Percentiles rank a stretch among this genome's conserved stretches.
These are phyloP conservation scores for Tricholaema leucomelas DNA, from an alignment of 2,113 vertebrate genomes.

Conservation along the genomic window DNA sequence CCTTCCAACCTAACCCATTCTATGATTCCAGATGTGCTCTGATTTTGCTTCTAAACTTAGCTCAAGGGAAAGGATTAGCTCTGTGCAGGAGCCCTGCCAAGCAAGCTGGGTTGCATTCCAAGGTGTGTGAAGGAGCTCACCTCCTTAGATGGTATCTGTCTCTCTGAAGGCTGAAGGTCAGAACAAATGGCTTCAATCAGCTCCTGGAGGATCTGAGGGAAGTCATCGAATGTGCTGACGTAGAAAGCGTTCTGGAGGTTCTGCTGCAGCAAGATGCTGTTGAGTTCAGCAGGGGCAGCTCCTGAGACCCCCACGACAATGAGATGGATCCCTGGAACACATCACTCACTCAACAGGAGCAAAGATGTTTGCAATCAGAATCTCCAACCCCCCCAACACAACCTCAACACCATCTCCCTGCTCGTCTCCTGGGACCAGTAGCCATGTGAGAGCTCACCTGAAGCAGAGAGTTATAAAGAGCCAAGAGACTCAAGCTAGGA, in stretches of 20 bases:
- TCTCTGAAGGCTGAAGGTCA: constrained; percentile 8
- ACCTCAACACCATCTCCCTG: neutral
- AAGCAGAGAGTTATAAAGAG: neutral
- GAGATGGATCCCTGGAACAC: constrained; percentile 81
- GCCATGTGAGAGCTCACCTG: fast-evolving
- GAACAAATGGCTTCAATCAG: constrained; percentile 82
- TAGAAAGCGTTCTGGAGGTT: constrained; percentile 83
- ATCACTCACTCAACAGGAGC: neutral
- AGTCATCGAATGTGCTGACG: constrained; percentile 80
- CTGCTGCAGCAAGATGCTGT: constrained; percentile 76
- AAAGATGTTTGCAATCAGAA: neutral
- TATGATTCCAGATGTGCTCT: no score
- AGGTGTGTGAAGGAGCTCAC: constrained; percentile 17
- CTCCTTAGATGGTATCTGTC: neutral
- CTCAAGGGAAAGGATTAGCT: neutral
- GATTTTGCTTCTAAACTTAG: neutral
- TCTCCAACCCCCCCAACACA: neutral
- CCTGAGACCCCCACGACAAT: constrained; percentile 83
- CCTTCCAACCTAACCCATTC: no score
- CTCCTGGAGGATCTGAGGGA: constrained; percentile 82
- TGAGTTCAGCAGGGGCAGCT: constrained; percentile 82
- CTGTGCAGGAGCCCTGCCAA: neutral
- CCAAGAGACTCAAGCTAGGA: neutral
- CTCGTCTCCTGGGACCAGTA: neutral
- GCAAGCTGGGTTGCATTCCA: neutral